These are phyloP conservation scores for Aix galericulata DNA, from an alignment of 2,113 vertebrate genomes.

Conservation along the genomic window DNA sequence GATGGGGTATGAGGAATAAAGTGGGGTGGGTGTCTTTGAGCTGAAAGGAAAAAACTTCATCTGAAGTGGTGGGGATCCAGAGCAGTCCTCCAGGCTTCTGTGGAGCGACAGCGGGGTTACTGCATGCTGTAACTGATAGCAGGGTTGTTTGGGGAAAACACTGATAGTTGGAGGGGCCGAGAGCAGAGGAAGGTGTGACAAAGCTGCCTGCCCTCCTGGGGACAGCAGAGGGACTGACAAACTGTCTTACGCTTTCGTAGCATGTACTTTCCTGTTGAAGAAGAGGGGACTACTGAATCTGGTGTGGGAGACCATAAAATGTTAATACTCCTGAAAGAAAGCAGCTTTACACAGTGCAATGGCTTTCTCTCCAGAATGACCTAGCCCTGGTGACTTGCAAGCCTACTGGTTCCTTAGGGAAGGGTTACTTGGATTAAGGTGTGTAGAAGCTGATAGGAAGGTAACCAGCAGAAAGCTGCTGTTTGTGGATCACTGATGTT, in stretches of 20 bases:
- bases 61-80: not conserved
- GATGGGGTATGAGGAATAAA: not conserved
- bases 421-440: constrained; percentile 14
- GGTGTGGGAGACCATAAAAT: not conserved
- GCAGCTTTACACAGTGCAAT: not conserved
- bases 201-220: not conserved
- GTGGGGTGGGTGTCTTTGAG: not conserved
- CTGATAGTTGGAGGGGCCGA: not conserved
- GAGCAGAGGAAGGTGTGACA: not conserved
- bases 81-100: not conserved
- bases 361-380: not conserved
- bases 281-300: not conserved
- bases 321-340: not conserved
- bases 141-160: not conserved
- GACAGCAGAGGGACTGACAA: not conserved
- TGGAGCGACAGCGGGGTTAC: not conserved
- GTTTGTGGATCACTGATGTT: not conserved
- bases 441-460: not conserved
- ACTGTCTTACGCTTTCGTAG: not conserved
- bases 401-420: constrained; percentile 14
- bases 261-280: not conserved
- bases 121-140: not conserved
- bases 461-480: not conserved
- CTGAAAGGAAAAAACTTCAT: not conserved
- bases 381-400: not conserved